Evolutionary conservation across 2,113 vertebrate genomes (phyloP).

Genomic region (Eubucco bourcierii): DNA sequence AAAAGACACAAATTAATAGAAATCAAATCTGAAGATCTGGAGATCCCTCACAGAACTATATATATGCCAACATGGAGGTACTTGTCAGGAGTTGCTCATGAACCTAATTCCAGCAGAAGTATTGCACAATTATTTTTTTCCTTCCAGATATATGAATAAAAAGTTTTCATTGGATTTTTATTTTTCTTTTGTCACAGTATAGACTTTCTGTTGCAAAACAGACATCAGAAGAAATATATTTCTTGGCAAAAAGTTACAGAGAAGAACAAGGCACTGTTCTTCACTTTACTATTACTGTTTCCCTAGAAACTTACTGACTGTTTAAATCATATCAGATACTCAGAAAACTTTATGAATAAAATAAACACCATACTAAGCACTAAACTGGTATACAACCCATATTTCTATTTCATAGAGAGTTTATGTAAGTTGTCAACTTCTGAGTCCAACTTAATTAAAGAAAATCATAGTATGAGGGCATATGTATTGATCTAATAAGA

Average conservation of each 20-base stretch:
- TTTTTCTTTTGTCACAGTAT: background rate
- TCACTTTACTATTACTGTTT: conserved; percentile 63
- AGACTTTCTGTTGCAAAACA: background rate
- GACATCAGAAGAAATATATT: background rate
- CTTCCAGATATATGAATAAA: background rate
- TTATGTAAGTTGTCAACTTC: conserved; percentile 73
- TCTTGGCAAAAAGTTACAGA: conserved; percentile 59
- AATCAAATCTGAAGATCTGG: conserved; percentile 18
- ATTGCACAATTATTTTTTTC: background rate
- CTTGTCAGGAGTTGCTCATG: background rate
- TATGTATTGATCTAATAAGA: conserved; percentile 66
- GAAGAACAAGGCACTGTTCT: conserved; percentile 32
- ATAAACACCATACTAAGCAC: conserved; percentile 74
- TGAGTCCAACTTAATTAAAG: conserved; percentile 61
- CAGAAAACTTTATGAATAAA: conserved; percentile 69
- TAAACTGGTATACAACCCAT: conserved; percentile 73
- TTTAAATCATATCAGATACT: conserved; percentile 68
- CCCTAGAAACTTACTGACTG: conserved; percentile 61
- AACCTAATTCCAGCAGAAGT: background rate
- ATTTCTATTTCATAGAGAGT: conserved; percentile 70
- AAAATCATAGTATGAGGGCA: conserved; percentile 53
- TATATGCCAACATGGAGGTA: background rate
- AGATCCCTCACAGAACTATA: background rate
- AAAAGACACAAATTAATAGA: background rate
- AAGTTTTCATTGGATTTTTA: background rate